phyloP scores from a whole-genome alignment of 2,113 vertebrate species.

The Sisor rabdophorus region DNA sequence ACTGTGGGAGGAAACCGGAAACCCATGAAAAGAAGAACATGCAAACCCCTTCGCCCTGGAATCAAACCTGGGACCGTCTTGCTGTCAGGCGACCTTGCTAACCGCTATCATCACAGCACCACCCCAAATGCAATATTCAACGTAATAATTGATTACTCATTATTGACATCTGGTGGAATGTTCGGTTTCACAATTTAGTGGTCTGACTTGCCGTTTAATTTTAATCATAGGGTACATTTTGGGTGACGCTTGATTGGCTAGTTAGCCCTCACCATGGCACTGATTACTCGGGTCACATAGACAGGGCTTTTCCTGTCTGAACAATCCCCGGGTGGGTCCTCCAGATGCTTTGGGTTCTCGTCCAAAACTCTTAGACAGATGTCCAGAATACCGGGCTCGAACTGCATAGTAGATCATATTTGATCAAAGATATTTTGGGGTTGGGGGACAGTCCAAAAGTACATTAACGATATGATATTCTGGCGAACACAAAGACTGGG shows the following conservation, averaged over 20 bases:
- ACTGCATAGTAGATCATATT: conserved; percentile 61
- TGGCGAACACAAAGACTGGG: background rate
- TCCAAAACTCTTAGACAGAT: conserved; percentile 79
- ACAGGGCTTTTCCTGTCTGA: conserved; percentile 69
- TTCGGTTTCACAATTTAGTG: background rate
- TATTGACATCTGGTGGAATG: background rate
- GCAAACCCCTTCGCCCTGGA: no score
- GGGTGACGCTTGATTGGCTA: background rate
- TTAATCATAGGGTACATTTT: background rate
- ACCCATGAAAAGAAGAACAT: no score
- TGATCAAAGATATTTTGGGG: background rate
- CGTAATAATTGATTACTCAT: background rate
- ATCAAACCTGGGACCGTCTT: no score
- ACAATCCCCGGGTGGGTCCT: conserved; percentile 69
- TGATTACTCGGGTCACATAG: conserved; percentile 81
- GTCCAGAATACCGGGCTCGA: conserved; percentile 75
- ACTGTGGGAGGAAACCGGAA: no score
- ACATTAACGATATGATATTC: no score
- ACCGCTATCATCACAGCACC: no score
- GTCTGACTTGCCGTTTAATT: background rate
- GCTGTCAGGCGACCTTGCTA: no score
- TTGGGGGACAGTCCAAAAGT: no score
- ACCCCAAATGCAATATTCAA: no score
- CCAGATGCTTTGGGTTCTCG: conserved; percentile 77
- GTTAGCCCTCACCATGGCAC: conserved; percentile 78